These are phyloP conservation scores for Oncopodura yosiiana DNA, from an alignment of 1,140 invertebrate genomes.

Conservation along the genomic window DNA sequence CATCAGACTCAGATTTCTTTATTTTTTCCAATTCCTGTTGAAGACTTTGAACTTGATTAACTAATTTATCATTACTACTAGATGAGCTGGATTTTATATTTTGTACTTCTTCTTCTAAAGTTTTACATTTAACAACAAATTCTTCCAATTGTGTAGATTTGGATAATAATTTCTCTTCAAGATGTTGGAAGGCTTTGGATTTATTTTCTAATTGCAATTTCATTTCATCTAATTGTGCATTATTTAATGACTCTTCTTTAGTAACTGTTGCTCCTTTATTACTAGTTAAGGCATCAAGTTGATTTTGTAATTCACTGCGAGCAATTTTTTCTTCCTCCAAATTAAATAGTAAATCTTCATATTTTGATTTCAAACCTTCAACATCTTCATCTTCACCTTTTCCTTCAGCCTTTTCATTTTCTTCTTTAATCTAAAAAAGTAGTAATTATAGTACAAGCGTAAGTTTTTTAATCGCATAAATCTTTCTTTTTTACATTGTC, in stretches of 20 bases:
- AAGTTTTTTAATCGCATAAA: not conserved
- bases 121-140: not conserved
- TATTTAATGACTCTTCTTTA: no score
- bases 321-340: conserved; percentile 78
- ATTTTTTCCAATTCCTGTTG: no score
- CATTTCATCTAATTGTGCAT: no score
- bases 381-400: conserved; percentile 71
- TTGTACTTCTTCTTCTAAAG: conserved; percentile 39
- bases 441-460: not conserved
- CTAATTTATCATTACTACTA: no score
- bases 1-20: not conserved
- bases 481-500: not conserved
- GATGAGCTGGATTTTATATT: no score
- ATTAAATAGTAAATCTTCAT: conserved; percentile 83
- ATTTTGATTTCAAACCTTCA: no score
- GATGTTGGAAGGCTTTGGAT: no score
- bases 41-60: no score
- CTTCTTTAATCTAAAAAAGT: conserved; percentile 36
- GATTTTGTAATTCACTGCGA: conserved; percentile 18
- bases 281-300: conserved; percentile 38
- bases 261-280: no score
- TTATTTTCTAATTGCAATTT: no score
- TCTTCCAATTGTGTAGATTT: no score
- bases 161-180: no score
- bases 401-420: conserved; percentile 53